A percentile compares a stretch with the other conserved stretches of the same genome.
phyloP scores from a whole-genome alignment of 2,797 vertebrate genomes.

The Gastrophryne carolinensis region DNA sequence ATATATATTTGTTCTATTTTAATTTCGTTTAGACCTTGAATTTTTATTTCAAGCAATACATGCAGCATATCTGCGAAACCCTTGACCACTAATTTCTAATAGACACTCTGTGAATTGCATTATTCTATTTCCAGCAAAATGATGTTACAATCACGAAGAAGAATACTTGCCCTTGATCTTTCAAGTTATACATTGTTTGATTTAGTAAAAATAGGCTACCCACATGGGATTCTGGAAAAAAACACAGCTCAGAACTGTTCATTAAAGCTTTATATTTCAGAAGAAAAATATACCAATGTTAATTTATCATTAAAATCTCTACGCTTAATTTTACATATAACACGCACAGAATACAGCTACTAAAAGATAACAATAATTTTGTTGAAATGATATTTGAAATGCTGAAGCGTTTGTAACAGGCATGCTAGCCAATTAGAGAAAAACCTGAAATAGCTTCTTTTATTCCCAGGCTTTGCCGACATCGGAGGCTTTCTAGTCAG shows the following conservation, averaged over 20 bases:
- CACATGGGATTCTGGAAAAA: neutral
- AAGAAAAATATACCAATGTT: conserved; percentile 60
- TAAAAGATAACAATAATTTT: conserved; percentile 61
- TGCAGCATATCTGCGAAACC: too few species aligned
- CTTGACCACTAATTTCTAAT: conserved; percentile 5
- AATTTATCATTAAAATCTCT: conserved; percentile 35
- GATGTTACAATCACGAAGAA: conserved; percentile 14
- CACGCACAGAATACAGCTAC: conserved; percentile 43
- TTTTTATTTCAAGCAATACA: too few species aligned
- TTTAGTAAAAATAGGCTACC: conserved; percentile 24
- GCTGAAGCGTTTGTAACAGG: conserved; percentile 71
- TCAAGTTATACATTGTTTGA: conserved; percentile 38
- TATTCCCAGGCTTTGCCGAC: conserved; percentile 60
- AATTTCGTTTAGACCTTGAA: too few species aligned
- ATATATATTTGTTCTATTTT: too few species aligned
- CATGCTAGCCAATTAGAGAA: conserved; percentile 71
- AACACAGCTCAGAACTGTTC: neutral
- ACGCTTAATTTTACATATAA: conserved; percentile 38
- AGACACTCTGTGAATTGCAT: neutral
- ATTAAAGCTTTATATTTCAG: conserved; percentile 16
- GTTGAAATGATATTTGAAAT: conserved; percentile 64
- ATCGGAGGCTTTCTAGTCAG: conserved; percentile 71
- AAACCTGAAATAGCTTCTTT: conserved; percentile 67
- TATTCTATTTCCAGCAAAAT: conserved; percentile 14
- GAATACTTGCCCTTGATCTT: conserved; percentile 27